A percentile compares a stretch with the other conserved stretches of the same genome.
These are phyloP conservation scores for Napeogenes inachia DNA, from an alignment of 2,888 invertebrate genomes.

Conservation along the genomic window DNA sequence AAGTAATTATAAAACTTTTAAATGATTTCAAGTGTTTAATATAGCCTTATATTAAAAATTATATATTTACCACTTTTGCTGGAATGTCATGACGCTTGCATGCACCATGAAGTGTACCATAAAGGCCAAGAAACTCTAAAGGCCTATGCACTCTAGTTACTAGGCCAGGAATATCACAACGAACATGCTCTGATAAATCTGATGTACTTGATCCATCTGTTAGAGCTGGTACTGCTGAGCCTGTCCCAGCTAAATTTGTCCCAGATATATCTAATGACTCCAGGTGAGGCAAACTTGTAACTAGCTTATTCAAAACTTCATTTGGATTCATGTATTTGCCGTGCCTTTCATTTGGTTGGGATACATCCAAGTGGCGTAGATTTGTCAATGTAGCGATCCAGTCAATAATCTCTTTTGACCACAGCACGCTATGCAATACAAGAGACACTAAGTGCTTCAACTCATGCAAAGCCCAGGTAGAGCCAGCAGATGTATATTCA, in stretches of 20 bases:
- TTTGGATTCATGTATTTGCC: conserved; percentile 87
- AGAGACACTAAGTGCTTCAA: conserved; percentile 84
- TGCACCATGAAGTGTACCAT: conserved; percentile 92
- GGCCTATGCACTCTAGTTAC: conserved; percentile 85
- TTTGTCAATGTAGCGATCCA: conserved; percentile 78
- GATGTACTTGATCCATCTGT: conserved; percentile 34
- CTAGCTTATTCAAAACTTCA: conserved; percentile 82
- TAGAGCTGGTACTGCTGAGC: conserved; percentile 76
- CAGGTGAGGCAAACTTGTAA: conserved; percentile 84
- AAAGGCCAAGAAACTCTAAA: conserved; percentile 93
- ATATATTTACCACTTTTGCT: conserved; percentile 85
- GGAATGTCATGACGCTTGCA: conserved; percentile 94
- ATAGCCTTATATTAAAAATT: not conserved
- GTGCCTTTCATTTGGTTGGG: conserved; percentile 83
- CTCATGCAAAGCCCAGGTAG: conserved; percentile 81
- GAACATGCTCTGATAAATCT: conserved; percentile 47
- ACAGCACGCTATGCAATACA: conserved; percentile 88
- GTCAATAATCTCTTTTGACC: conserved; percentile 79
- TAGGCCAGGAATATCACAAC: conserved; percentile 91
- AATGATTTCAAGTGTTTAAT: not conserved
- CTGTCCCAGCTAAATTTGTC: conserved; percentile 94
- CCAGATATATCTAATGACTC: conserved; percentile 95
- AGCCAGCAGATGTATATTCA: conserved; percentile 79
- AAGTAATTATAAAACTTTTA: not conserved
- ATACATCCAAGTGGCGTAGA: conserved; percentile 89